These are phyloP conservation scores for Merops nubicus DNA, from an alignment of 2,113 vertebrate genomes.

Conservation along the genomic window DNA sequence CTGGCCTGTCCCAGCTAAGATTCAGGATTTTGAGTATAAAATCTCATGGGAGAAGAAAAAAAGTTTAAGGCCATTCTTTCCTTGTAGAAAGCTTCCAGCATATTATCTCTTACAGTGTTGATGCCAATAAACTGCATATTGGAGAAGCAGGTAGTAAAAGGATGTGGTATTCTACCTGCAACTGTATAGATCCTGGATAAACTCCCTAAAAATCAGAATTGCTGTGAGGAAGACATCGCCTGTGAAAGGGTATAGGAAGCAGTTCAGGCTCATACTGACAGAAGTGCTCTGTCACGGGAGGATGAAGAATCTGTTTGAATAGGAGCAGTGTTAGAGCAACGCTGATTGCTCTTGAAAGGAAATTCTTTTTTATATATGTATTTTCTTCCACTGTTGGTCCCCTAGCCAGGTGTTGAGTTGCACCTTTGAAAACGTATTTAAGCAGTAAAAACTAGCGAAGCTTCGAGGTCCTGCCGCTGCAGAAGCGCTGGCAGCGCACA, in stretches of 20 bases:
- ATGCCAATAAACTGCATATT: background rate
- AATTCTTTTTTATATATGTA: fast-evolving
- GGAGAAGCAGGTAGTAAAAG: background rate
- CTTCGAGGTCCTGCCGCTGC: background rate
- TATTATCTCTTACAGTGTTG: background rate
- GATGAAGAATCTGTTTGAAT: background rate
- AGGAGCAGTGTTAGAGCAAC: background rate
- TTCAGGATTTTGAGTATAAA: background rate
- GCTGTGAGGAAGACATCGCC: background rate
- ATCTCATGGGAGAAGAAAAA: background rate
- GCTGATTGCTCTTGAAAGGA: background rate
- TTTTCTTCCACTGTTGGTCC: background rate
- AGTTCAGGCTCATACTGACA: background rate
- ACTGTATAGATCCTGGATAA: background rate
- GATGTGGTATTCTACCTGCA: background rate
- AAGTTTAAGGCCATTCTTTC: background rate
- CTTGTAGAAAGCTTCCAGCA: background rate
- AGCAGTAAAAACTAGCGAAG: background rate
- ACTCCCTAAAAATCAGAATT: background rate
- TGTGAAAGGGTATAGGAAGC: background rate
- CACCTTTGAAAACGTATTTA: background rate
- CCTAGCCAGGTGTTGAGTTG: background rate
- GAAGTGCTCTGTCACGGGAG: background rate
- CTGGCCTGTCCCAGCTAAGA: background rate
- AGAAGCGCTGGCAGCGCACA: fast-evolving